A percentile compares a stretch with the other conserved stretches of the same genome.
Evolutionary conservation across 1,140 invertebrate species (phyloP).

Genomic region (Drosophila ogumai): DNA sequence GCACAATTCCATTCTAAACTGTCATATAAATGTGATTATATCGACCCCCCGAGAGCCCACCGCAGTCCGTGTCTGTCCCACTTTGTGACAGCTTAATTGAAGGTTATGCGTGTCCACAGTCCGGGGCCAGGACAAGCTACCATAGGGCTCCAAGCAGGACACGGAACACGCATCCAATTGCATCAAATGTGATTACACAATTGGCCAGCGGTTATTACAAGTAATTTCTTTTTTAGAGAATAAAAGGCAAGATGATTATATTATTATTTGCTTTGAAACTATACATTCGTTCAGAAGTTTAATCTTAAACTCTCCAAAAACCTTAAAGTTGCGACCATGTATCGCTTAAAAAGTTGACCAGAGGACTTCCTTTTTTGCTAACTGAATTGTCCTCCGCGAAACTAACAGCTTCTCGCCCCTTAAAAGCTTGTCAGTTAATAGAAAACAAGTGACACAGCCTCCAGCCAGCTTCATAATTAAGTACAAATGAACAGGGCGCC

Average conservation of each 20-base stretch:
- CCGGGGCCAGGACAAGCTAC: conserved; percentile 10
- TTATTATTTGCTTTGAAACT: background rate
- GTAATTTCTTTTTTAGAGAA: conserved; percentile 4
- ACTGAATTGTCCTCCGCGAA: conserved; percentile 15
- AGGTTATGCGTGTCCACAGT: conserved; percentile 51
- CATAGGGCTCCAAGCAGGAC: conserved; percentile 19
- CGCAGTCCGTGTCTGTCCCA: conserved; percentile 24
- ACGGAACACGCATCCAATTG: conserved; percentile 40
- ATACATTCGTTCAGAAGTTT: background rate
- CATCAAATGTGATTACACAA: conserved; percentile 52
- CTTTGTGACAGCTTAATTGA: conserved; percentile 69
- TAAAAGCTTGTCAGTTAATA: conserved; percentile 69
- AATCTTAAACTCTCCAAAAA: background rate
- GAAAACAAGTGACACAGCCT: conserved; percentile 54
- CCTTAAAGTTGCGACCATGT: background rate
- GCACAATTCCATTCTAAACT: conserved; percentile 42
- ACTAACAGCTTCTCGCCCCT: conserved; percentile 22
- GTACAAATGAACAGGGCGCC: conserved; percentile 54
- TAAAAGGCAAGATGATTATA: background rate
- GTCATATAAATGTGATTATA: conserved; percentile 49
- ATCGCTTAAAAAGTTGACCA: background rate
- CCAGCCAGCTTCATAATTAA: conserved; percentile 63
- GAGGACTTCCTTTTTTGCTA: background rate
- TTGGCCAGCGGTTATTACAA: conserved; percentile 18
- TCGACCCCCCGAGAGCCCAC: conserved; percentile 7